Percentiles rank a stretch among this genome's conserved stretches.
phyloP scores from a whole-genome alignment of 2,888 invertebrate species.

The Drosophila meridiana region DNA sequence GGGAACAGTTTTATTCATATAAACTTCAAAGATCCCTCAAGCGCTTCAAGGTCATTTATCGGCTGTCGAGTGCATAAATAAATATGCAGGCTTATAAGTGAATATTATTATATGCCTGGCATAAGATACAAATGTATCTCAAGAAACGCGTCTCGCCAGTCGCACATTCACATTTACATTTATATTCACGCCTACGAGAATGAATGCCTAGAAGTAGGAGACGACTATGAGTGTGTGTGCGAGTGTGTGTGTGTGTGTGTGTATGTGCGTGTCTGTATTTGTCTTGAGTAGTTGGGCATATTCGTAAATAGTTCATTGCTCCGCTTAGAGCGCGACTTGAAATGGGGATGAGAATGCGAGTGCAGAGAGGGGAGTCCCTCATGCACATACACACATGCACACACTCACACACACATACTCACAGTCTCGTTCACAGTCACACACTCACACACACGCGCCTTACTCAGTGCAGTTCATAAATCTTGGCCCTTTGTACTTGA shows the following conservation, averaged over 20 bases:
- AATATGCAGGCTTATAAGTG: conserved; percentile 66
- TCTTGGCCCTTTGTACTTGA: conserved; percentile 69
- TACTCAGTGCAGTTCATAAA: conserved; percentile 73
- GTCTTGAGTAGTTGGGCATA: conserved; percentile 42
- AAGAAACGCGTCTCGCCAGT: conserved; percentile 28
- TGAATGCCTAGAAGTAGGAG: conserved; percentile 11
- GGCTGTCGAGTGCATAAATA: conserved; percentile 58
- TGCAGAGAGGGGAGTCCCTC: conserved; percentile 26
- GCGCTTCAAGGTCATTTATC: conserved; percentile 63
- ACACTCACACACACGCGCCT: conserved; percentile 25
- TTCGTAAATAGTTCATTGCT: conserved; percentile 79
- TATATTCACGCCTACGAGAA: conserved; percentile 39
- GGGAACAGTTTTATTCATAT: conserved; percentile 39
- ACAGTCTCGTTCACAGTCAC: conserved; percentile 16
- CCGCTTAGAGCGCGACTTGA: conserved; percentile 64
- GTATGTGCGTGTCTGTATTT: conserved; percentile 10
- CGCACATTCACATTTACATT: conserved; percentile 38
- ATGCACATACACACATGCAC: conserved; percentile 41
- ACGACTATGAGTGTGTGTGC: background rate
- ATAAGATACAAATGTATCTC: conserved; percentile 42
- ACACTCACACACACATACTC: conserved; percentile 31
- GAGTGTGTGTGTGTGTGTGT: conserved; percentile 12
- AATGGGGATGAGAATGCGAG: conserved; percentile 14
- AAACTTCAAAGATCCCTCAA: conserved; percentile 22
- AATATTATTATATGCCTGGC: conserved; percentile 58